Base-by-base conservation (phyloP, 2,888 invertebrate species). In the Ametastegia equiseti region DNA sequence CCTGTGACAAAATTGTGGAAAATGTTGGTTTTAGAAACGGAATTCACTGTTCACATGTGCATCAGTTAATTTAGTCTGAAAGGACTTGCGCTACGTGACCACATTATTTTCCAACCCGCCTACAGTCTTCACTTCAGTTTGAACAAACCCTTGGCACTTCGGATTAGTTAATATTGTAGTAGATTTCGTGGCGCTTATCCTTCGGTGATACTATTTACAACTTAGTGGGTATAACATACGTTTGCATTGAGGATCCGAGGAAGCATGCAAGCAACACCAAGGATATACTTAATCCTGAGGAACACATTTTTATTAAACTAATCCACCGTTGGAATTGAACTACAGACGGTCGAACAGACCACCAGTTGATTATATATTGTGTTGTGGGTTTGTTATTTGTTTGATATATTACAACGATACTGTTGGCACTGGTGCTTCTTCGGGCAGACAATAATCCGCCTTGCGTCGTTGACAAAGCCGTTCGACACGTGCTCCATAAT, bases 401-500 rank as follows among this genome's bases (percentile, higher is more conserved):
- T 75, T 50, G 54, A 54, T 75, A n/a, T n/a, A 50, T 54, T 75
- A 54, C 50, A 45, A 33, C 36, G 50, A 13, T 36, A 5, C 75
- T 75, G 54, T 75, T 75, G 27, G 4, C 54, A 73, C 71, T 73
- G 30, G 36, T 36, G 36, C 75, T 33, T 23, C 36, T 15, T 39
- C 33, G 2, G 23, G 19, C 69, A 80, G 54, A 80, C 80, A 71
- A 80, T 80, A 80, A 80, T 80, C 80, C 80, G 54, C 36, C 80
- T 73, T 69, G 57, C 57, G 30, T 57, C 57, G 71, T 80, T 57
- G 30, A 57, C 71, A 71, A 71, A 69, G 80, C 80, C 80, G 57
- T 54, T 69, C 71, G 80, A 80, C 80, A 80, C 80, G 71, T 80
- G 80, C 69, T 80, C 13, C 73, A 80, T 80, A 80, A 80, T 80